Evolutionary conservation across 2,888 invertebrate species (phyloP).

Genomic region (Cancer borealis): DNA sequence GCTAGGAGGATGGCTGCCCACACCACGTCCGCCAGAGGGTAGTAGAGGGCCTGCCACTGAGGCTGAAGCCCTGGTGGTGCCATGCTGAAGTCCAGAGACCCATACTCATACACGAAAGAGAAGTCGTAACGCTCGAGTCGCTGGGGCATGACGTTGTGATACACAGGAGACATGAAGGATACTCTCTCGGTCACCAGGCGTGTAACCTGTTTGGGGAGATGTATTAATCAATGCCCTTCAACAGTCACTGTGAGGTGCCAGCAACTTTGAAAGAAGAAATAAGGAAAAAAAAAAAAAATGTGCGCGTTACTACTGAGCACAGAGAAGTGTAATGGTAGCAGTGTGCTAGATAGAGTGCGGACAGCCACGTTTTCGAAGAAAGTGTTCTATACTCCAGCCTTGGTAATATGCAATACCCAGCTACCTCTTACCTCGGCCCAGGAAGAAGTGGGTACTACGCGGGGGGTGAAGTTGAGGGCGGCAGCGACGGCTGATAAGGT

Average conservation of each 20-base stretch:
- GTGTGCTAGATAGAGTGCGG: background rate
- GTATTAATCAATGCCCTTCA: background rate
- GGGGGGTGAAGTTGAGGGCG: conserved; percentile 61
- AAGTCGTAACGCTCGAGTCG: conserved; percentile 65
- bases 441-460: conserved; percentile 39
- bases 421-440: conserved; percentile 57
- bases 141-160: conserved; percentile 62
- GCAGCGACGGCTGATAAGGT: conserved; percentile 34
- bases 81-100: conserved; percentile 66
- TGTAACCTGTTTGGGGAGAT: conserved; percentile 47
- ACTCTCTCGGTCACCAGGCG: conserved; percentile 57
- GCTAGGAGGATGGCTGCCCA: conserved; percentile 30
- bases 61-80: conserved; percentile 65
- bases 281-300: too few species aligned
- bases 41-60: conserved; percentile 70
- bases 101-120: conserved; percentile 68
- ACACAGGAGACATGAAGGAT: conserved; percentile 62
- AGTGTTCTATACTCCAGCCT: background rate
- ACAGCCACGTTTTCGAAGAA: background rate
- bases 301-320: background rate
- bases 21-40: conserved; percentile 65
- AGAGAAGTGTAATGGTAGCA: background rate
- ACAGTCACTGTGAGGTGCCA: background rate
- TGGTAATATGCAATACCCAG: background rate
- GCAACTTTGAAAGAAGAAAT: background rate